Evolutionary conservation across 2,797 vertebrate species (phyloP).

Genomic region (Enteromius viviparus): DNA sequence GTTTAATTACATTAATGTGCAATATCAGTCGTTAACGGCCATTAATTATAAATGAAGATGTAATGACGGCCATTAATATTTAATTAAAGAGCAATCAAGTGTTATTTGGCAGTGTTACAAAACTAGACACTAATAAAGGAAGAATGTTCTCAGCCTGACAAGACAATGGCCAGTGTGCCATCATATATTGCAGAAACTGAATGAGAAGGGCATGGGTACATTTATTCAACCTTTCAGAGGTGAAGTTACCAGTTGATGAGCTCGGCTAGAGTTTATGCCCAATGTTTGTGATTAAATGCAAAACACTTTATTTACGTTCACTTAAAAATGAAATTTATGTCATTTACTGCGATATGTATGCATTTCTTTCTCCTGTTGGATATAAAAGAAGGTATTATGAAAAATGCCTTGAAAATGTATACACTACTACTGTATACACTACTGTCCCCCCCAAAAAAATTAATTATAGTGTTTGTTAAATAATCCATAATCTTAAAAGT

Average conservation of each 20-base stretch:
- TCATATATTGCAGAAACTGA: constrained; percentile 39
- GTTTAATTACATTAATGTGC: constrained; percentile 87
- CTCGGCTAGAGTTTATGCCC: neutral
- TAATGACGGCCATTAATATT: constrained; percentile 85
- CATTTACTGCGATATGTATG: neutral
- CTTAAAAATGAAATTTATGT: neutral
- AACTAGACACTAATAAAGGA: constrained; percentile 81
- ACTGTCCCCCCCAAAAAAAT: neutral
- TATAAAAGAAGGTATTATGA: neutral
- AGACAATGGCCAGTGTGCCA: constrained; percentile 53
- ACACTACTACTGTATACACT: no score
- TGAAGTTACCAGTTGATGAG: neutral
- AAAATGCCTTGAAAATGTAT: neutral
- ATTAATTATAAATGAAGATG: constrained; percentile 85
- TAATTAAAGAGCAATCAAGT: constrained; percentile 87
- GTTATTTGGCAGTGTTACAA: constrained; percentile 85
- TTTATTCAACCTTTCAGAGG: constrained; percentile 42
- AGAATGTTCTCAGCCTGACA: constrained; percentile 71
- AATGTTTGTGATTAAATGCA: neutral
- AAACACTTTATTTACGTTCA: neutral
- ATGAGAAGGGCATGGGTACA: constrained; percentile 33
- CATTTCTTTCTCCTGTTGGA: neutral
- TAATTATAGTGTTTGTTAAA: no score
- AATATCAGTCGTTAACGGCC: constrained; percentile 78
- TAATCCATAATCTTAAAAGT: neutral